phyloP scores from a whole-genome alignment of 1,140 invertebrate species.

The Dreissena polymorpha region DNA sequence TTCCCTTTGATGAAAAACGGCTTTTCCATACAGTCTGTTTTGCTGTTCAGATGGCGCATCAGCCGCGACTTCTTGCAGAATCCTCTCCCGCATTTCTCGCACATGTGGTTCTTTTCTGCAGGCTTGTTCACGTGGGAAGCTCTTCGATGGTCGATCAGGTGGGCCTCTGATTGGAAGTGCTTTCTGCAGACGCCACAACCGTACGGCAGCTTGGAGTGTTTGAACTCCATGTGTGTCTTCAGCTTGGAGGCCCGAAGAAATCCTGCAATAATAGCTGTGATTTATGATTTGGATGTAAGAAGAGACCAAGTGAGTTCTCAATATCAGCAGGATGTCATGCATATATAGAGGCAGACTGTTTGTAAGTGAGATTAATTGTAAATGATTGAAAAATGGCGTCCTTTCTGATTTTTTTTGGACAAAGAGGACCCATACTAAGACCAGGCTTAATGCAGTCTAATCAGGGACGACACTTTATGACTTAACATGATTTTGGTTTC shows the following conservation, averaged over 20 bases:
- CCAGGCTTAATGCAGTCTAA: too few relatives aligned
- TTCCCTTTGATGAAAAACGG: background rate
- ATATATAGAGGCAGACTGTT: too few relatives aligned
- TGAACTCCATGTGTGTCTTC: slow-evolving; percentile 83
- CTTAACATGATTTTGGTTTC: too few relatives aligned
- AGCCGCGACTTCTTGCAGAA: slow-evolving; percentile 27
- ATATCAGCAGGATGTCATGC: too few relatives aligned
- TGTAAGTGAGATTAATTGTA: too few relatives aligned
- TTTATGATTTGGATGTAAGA: too few relatives aligned
- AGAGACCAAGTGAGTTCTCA: too few relatives aligned
- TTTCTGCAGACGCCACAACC: slow-evolving; percentile 10
- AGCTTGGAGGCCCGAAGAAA: slow-evolving; percentile 94
- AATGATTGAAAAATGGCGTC: too few relatives aligned
- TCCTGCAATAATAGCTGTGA: slow-evolving; percentile 66
- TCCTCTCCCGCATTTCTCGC: slow-evolving; percentile 40
- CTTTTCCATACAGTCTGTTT: slow-evolving; percentile 22
- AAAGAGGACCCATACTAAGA: too few relatives aligned
- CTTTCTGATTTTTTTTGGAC: too few relatives aligned
- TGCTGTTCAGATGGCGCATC: slow-evolving; percentile 23
- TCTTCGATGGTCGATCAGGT: background rate
- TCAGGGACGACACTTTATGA: too few relatives aligned
- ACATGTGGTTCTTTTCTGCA: slow-evolving; percentile 5
- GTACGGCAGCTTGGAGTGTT: background rate
- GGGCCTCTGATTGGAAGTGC: slow-evolving; percentile 26
- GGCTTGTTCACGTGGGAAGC: background rate